Base-by-base conservation (phyloP, 2,888 invertebrate species). In the Lasioglossum zephyrum region DNA sequence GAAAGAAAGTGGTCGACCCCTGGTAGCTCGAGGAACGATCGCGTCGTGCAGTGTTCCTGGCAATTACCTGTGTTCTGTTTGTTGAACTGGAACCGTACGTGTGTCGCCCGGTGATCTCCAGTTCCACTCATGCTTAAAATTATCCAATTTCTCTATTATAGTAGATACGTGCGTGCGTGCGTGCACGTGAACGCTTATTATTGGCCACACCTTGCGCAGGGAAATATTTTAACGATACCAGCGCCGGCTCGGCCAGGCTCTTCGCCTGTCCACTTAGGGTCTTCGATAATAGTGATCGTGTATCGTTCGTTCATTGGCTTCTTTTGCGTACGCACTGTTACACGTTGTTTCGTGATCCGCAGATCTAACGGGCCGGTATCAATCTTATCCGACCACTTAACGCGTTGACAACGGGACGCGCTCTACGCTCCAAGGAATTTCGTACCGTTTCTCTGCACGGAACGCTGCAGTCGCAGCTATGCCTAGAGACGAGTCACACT, bases 101-200 rank as follows among this genome's bases (percentile, higher is more conserved):
- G 79, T 80, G 72, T 84, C 80, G 79, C 83, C 72, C 57, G 80
- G 73, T 76, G 79, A 79, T 82, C 82, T 79, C 73, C 47, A 9
- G 39, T 79, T 88, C 82, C 76, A 77, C 72, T 84, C 86, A 73
- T 79, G 84, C 77, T 88, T 81, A 82, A 84, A 88, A 81, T 79
- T 85, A 75, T 77, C 87, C 86, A 82, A 88, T 88, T 83, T 80
- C 82, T 74, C 79, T 86, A 76, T 86, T 88, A 79, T 78, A 41
- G 26, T 47, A 77, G 66, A 9, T 77, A 74, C 70, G 49, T 75
- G 76, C 60, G 66, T 22, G 57, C 36, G 66, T 79, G 80, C 73
- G 57, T 77, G 78, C 60, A 69, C n/a, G 63, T 39, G 66, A 73
- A 69, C 78, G 79, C 53, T 78, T 86, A 80, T 88, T 87, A 84